These are phyloP conservation scores for Cichladusa arquata DNA, from an alignment of 2,113 vertebrate species.

Conservation along the genomic window DNA sequence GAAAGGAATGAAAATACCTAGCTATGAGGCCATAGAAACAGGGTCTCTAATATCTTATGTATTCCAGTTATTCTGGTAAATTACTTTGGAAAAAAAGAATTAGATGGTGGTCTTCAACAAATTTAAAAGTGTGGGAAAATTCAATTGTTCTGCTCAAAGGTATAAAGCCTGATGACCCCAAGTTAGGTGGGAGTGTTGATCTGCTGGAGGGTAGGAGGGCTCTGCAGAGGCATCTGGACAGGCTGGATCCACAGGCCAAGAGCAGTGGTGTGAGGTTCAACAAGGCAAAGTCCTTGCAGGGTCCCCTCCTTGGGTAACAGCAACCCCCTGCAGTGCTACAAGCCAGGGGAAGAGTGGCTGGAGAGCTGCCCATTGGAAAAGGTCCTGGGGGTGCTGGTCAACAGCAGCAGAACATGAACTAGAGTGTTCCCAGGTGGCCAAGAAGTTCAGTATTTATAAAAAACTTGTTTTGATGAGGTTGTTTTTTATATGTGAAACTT, in stretches of 20 bases:
- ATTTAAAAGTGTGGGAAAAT: not conserved
- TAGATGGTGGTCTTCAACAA: not conserved
- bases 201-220: not conserved
- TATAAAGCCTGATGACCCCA: not conserved
- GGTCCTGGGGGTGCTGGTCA: not conserved
- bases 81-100: not conserved
- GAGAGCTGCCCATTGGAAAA: not conserved
- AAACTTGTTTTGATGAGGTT: not conserved
- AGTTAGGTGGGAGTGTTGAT: accelerated
- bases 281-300: not conserved
- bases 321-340: not conserved
- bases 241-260: not conserved
- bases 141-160: not conserved
- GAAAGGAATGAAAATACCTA: not conserved
- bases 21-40: not conserved
- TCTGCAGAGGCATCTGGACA: not conserved
- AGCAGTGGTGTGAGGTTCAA: not conserved
- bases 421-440: not conserved
- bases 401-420: not conserved
- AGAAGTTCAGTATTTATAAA: not conserved
- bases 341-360: not conserved
- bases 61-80: not conserved
- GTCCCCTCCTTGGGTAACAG: not conserved
- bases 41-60: not conserved
- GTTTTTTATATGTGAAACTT: not conserved